Percentiles rank a stretch among this genome's conserved stretches.
These are phyloP conservation scores for Melanitta fusca DNA, from an alignment of 2,797 vertebrate species.

Conservation along the genomic window DNA sequence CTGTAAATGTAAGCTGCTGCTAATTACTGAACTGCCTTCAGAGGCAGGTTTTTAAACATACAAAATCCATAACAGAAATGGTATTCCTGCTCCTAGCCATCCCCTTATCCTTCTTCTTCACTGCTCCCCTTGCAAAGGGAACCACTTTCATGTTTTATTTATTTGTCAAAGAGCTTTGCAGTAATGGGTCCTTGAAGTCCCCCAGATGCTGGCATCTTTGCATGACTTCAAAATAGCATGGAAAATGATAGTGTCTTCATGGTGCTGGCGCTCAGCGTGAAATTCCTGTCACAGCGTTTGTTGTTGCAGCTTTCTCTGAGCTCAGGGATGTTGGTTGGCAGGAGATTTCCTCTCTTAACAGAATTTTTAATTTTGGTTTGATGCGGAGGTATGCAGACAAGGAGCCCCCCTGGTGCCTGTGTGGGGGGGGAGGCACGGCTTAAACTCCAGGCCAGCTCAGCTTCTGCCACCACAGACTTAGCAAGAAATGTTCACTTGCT, in stretches of 20 bases:
- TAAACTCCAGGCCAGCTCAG: slow-evolving; percentile 13
- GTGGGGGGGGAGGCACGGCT: neutral
- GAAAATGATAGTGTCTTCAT: slow-evolving; percentile 5
- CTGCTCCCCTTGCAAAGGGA: neutral
- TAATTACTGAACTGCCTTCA: slow-evolving; percentile 8
- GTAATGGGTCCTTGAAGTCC: neutral
- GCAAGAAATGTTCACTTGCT: neutral
- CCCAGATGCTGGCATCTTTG: neutral
- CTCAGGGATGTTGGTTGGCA: neutral
- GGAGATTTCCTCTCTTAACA: slow-evolving; percentile 65
- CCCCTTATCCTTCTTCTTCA: neutral
- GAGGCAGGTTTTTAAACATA: neutral
- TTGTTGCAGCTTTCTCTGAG: slow-evolving; percentile 22
- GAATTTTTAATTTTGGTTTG: slow-evolving; percentile 56
- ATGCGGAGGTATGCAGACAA: neutral
- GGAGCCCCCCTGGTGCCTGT: neutral
- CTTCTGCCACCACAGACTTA: slow-evolving; percentile 4
- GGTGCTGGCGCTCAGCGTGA: slow-evolving; percentile 14
- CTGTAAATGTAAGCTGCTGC: neutral
- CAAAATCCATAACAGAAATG: neutral
- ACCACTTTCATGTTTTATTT: slow-evolving; percentile 26
- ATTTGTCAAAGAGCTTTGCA: slow-evolving; percentile 31
- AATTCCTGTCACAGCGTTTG: neutral
- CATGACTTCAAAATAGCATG: neutral
- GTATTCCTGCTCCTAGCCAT: neutral